Percentiles rank a stretch among this genome's conserved stretches.
These are phyloP conservation scores for Porites rus DNA, from an alignment of 92 coral and sea anemone species.

Conservation along the genomic window DNA sequence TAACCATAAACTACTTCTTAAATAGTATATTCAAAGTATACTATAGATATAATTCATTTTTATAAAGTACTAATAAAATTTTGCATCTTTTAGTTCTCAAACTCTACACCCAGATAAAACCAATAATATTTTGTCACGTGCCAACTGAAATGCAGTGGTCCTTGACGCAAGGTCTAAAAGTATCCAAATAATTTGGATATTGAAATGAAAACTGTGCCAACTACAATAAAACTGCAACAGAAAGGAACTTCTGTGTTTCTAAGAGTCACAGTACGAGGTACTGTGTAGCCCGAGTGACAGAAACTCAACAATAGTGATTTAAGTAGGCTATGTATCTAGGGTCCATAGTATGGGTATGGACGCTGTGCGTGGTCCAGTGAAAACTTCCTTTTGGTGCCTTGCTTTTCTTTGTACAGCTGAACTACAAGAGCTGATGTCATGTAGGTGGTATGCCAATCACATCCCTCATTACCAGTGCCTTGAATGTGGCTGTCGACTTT, in stretches of 20 bases:
- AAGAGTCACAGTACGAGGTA: conserved; percentile 9
- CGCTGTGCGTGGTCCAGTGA: conserved; percentile 41
- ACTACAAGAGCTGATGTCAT: conserved; percentile 46
- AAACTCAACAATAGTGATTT: not conserved
- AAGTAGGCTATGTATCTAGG: conserved; percentile 7
- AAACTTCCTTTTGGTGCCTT: conserved; percentile 47
- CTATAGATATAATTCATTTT: not conserved
- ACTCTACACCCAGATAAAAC: conserved; percentile 8
- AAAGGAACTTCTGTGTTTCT: conserved; percentile 13
- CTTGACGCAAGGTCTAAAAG: conserved; percentile 14
- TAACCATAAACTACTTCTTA: conserved; percentile 6
- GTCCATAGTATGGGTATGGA: conserved; percentile 36
- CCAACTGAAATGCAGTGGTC: conserved; percentile 10
- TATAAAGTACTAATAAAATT: conserved; percentile 5
- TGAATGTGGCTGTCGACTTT: conserved; percentile 41
- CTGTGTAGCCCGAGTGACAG: conserved; percentile 9
- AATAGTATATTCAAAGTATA: not conserved
- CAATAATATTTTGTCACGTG: conserved; percentile 1
- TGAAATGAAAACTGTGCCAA: conserved; percentile 1
- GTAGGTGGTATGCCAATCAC: conserved; percentile 55
- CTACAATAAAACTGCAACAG: conserved; percentile 13
- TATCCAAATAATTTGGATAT: conserved; percentile 14
- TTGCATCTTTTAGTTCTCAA: conserved; percentile 11
- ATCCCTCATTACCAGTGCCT: conserved; percentile 47
- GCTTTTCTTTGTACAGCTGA: conserved; percentile 25